phyloP scores from a whole-genome alignment of 2,888 invertebrate genomes.

The Nomada lathburiana region DNA sequence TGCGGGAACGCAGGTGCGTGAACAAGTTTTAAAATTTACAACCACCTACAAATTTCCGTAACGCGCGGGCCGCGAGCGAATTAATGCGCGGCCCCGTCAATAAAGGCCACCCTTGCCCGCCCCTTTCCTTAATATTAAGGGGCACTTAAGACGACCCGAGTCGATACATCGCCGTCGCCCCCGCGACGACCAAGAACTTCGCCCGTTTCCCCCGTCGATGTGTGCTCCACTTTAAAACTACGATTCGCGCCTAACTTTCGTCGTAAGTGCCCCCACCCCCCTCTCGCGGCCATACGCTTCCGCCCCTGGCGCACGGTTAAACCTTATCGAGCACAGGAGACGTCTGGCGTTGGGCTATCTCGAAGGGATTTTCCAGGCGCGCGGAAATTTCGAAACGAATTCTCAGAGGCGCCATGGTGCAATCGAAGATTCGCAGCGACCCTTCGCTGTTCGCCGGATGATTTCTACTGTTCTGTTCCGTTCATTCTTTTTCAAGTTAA shows the following conservation, averaged over 20 bases:
- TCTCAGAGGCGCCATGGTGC: no score
- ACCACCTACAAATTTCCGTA: conserved; percentile 69
- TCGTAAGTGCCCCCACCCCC: neutral
- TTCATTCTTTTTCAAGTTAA: no score
- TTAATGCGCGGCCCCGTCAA: conserved; percentile 66
- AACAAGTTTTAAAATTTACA: conserved; percentile 75
- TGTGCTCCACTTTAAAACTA: neutral
- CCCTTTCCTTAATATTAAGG: conserved; percentile 69
- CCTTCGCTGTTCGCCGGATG: no score
- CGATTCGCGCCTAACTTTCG: neutral
- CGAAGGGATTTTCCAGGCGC: no score
- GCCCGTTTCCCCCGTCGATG: neutral
- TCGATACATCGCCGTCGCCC: conserved; percentile 52
- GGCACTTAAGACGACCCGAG: conserved; percentile 60
- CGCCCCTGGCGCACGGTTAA: no score
- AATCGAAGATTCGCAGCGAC: no score
- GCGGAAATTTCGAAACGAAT: no score
- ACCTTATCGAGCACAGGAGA: no score
- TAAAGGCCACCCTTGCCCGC: conserved; percentile 49
- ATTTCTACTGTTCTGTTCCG: no score
- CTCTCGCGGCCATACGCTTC: no score
- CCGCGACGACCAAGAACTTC: neutral
- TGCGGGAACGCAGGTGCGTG: conserved; percentile 65
- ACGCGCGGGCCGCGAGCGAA: conserved; percentile 56
- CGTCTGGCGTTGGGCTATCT: no score